Conservation (phyloP, 2,888 invertebrate genomes). For the Meteorus colon region DNA sequence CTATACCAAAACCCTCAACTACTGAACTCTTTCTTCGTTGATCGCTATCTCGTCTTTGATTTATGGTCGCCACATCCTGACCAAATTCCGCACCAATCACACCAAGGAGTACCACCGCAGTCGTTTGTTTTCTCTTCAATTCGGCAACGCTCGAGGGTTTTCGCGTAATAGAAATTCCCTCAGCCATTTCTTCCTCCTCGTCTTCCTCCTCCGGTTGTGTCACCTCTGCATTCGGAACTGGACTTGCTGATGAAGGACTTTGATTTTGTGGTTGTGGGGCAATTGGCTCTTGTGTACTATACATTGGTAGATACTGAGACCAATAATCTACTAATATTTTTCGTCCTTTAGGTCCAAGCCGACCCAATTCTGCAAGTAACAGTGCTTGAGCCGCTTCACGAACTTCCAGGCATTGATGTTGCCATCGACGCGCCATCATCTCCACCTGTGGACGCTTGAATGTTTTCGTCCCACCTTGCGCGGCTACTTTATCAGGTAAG, state of each 20-base stretch:
- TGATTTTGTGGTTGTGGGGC: constrained; percentile 78
- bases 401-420: constrained; percentile 98
- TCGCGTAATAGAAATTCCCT: constrained; percentile 78
- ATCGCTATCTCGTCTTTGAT: constrained; percentile 78
- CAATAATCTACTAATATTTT: constrained; percentile 95
- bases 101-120: constrained; percentile 95
- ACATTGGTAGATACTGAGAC: constrained; percentile 95
- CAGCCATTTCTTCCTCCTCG: constrained; percentile 87
- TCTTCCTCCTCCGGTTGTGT: constrained; percentile 83
- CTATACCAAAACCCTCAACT: constrained; percentile 90
- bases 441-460: constrained; percentile 98
- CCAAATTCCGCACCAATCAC: constrained; percentile 99
- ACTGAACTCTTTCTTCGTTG: constrained; percentile 85
- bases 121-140: constrained; percentile 94
- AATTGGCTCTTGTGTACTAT: constrained; percentile 86
- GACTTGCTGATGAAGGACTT: constrained; percentile 71
- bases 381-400: constrained; percentile 97
- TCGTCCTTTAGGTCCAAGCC: constrained; percentile 91
- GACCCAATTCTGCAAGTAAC: constrained; percentile 91
- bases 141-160: constrained; percentile 91
- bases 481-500: constrained; percentile 92
- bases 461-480: constrained; percentile 80
- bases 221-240: constrained; percentile 61
- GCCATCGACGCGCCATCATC: constrained; percentile 98
- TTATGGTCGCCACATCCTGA: constrained; percentile 88